Conservation (phyloP, 2,888 invertebrate species). For the Parnassius glacialis region DNA sequence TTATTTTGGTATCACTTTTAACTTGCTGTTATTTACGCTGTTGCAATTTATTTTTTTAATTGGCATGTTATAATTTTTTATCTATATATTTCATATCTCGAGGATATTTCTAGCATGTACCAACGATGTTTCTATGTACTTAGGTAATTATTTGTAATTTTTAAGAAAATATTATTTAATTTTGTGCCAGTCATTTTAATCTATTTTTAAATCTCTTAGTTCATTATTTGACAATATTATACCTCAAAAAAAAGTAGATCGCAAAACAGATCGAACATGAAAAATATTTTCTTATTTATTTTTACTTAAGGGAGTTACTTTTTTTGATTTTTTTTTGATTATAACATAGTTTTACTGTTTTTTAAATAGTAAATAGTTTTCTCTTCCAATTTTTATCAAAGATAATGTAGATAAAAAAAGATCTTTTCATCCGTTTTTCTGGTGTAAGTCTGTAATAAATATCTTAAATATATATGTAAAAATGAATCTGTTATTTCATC, state of each 20-base stretch:
- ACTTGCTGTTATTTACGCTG: no score
- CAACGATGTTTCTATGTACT: conserved; percentile 16
- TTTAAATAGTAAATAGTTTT: not conserved
- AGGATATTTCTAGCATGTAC: not conserved
- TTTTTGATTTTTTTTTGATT: conserved; percentile 11
- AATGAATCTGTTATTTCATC: no score
- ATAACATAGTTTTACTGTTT: not conserved
- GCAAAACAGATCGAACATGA: not conserved
- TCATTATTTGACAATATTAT: not conserved
- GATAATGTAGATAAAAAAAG: no score
- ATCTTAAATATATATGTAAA: no score
- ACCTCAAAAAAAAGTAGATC: not conserved
- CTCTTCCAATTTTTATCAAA: no score
- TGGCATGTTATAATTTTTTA: not conserved
- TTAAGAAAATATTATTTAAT: conserved; percentile 13
- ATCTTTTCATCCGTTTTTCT: no score
- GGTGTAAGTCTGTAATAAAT: no score
- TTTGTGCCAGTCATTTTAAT: conserved; percentile 1
- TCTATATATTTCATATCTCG: conserved; percentile 7
- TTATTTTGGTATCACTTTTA: no score
- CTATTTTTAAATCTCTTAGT: not conserved
- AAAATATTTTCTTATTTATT: conserved; percentile 6
- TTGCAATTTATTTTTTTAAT: no score
- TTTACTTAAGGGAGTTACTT: conserved; percentile 6
- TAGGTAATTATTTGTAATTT: conserved; percentile 17